Percentiles rank a stretch among this genome's conserved stretches.
Evolutionary conservation across 2,797 vertebrate genomes (phyloP).

Genomic region (Galaxias olidus): DNA sequence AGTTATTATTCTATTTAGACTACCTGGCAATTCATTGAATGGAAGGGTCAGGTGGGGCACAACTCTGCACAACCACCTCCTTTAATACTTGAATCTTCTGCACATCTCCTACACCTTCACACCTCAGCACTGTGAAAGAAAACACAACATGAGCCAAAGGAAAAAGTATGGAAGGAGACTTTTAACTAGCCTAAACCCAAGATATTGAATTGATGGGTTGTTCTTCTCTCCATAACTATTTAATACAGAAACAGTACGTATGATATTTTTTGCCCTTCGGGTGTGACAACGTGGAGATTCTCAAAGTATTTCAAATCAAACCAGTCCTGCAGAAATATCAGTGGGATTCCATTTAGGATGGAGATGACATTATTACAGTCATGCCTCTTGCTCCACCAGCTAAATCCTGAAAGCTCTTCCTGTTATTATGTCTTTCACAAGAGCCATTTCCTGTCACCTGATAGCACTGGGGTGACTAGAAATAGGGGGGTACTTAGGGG

Average conservation of each 20-base stretch:
- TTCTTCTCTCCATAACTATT: too few species aligned
- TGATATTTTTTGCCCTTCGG: too few species aligned
- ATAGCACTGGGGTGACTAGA: slow-evolving; percentile 52
- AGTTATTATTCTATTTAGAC: too few species aligned
- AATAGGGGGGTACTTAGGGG: slow-evolving; percentile 29
- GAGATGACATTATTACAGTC: too few species aligned
- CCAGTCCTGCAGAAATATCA: too few species aligned
- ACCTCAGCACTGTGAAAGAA: slow-evolving; percentile 15
- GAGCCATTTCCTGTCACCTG: slow-evolving; percentile 67
- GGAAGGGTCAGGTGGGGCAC: not conserved
- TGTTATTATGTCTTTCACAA: slow-evolving; percentile 67
- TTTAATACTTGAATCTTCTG: not conserved
- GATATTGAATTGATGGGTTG: too few species aligned
- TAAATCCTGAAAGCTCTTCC: slow-evolving; percentile 61
- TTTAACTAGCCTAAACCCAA: too few species aligned
- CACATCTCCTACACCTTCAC: slow-evolving; percentile 3
- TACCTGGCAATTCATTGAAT: not conserved
- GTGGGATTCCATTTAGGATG: too few species aligned
- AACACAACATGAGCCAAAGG: not conserved
- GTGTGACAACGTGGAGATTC: too few species aligned
- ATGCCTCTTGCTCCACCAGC: slow-evolving; percentile 16
- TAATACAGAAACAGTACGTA: too few species aligned
- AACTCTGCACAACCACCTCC: not conserved
- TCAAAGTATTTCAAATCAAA: too few species aligned
- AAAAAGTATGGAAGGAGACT: too few species aligned